A percentile compares a stretch with the other conserved stretches of the same genome.
Evolutionary conservation across 2,888 invertebrate genomes (phyloP).

Genomic region (Pyralis farinalis): DNA sequence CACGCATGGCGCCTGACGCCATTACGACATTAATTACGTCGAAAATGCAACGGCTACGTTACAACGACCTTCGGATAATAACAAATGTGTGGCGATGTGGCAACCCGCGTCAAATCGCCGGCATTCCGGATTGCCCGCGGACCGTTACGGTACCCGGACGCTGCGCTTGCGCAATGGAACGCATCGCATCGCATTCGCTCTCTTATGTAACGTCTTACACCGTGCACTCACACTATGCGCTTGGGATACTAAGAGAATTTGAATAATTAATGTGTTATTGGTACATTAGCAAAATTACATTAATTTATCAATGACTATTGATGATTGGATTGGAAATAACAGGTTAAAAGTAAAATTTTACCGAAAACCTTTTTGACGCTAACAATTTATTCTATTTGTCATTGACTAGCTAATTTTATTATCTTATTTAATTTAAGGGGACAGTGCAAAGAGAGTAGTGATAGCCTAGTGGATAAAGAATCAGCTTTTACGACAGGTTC

Average conservation of each 20-base stretch:
- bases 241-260: neutral
- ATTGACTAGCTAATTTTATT: no score
- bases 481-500: no score
- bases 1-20: constrained; percentile 8
- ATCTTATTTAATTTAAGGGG: no score
- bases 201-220: constrained; percentile 63
- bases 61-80: constrained; percentile 33
- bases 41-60: constrained; percentile 18
- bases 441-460: no score
- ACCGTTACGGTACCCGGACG: constrained; percentile 73
- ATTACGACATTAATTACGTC: constrained; percentile 12
- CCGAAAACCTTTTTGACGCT: no score
- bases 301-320: no score
- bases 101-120: constrained; percentile 67
- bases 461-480: no score
- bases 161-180: constrained; percentile 63
- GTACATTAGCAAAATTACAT: neutral
- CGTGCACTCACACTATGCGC: constrained; percentile 40
- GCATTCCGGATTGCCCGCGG: constrained; percentile 70
- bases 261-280: neutral
- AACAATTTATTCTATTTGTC: no score
- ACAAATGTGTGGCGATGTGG: constrained; percentile 46
- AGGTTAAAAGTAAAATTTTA: no score
- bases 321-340: no score
- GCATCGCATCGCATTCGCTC: constrained; percentile 57